Evolutionary conservation across 2,797 vertebrate species (phyloP), one percentile per base, ranked within the genome.

Genomic region (Rhinichthys osculus): DNA sequence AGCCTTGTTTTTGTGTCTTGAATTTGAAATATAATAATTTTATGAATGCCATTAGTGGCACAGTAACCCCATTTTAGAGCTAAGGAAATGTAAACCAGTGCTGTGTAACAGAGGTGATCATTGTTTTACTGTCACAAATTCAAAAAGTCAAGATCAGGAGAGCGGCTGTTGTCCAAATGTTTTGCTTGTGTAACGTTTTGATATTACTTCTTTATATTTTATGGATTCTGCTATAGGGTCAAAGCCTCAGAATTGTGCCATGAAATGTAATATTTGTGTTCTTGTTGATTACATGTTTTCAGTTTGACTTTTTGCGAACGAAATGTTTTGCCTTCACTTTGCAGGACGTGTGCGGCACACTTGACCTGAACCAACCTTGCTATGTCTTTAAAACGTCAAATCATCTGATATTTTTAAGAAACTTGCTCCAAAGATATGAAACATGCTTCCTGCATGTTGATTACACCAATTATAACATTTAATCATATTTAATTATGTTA

Each of bases 101-200:
- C 87, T 81, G 90, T 92, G 93, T 91, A 90, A 93, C 91, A 91
- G 92, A 93, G 90, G 90, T 90, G 91, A 90, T 86, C 78, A 54
- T 78, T 77, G 57, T 72, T 90, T 90, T 84, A 23, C 44, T 81
- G 87, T 83, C 19, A 86, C 88, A 85, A 35, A 81, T 87, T 86
- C 89, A 92, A 89, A 92, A 92, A 89, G 89, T 85, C 70, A 16
- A 40, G 80, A 81, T 85, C 30, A 50, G 62, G 83, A 85, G 82
- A 50, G 52, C 5, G 35, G 82, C 83, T 79, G 76, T 77, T 82
- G 85, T 88, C 88, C 85, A 76, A 78, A 62, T 47, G 14, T 76
- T 47, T 19, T 69, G 42, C 23, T 72, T 57, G 11, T n/a, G 59
- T 54, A 87, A 62, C 16, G 19, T 89, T 89, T 82, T 77, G 54